Evolutionary conservation across 2,113 vertebrate species (phyloP).

Genomic region (Grallaria varia): DNA sequence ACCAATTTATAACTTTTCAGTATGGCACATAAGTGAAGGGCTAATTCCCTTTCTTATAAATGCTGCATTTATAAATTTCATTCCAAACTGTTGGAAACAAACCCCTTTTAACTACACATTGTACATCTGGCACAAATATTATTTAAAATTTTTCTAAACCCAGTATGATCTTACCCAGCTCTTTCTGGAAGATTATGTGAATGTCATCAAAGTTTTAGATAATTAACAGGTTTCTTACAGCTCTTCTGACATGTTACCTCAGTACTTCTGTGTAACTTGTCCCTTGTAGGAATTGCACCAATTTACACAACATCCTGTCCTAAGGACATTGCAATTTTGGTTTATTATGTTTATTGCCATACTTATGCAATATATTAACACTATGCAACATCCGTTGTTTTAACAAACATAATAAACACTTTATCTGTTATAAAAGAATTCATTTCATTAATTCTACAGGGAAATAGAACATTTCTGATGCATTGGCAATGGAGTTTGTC

Average conservation of each 20-base stretch:
- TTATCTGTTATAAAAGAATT: neutral
- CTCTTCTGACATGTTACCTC: neutral
- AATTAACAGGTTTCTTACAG: neutral
- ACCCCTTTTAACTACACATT: neutral
- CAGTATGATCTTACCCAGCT: neutral
- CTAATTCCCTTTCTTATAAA: neutral
- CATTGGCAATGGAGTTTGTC: neutral
- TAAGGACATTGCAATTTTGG: neutral
- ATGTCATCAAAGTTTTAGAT: neutral
- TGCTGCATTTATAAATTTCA: neutral
- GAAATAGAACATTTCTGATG: neutral
- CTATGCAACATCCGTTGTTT: neutral
- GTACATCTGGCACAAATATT: neutral
- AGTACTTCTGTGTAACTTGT: neutral
- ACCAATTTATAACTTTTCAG: neutral
- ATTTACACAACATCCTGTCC: neutral
- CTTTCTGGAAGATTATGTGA: neutral
- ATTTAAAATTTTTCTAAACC: neutral
- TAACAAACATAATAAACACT: neutral
- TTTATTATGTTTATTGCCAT: neutral
- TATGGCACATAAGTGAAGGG: neutral
- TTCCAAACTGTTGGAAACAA: neutral
- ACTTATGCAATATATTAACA: neutral
- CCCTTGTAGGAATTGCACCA: neutral
- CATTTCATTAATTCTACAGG: neutral